Evolutionary conservation across 1,140 invertebrate genomes (phyloP).

Genomic region (Octopus bimaculoides): DNA sequence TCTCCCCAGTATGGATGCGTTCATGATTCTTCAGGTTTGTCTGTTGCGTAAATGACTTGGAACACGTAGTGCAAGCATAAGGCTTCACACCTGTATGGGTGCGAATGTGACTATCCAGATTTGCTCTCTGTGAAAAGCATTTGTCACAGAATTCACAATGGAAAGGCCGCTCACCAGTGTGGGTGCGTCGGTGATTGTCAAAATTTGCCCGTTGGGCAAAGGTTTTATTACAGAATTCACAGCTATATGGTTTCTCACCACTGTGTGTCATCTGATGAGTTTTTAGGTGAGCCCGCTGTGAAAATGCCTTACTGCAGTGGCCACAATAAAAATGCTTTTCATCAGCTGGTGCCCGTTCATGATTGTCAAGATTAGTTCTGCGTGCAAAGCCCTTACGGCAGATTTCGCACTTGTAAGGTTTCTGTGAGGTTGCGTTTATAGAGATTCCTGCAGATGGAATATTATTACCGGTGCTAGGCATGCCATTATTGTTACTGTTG

Average conservation of each 20-base stretch:
- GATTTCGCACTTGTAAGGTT: constrained; percentile 54
- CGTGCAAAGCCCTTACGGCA: constrained; percentile 35
- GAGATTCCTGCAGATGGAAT: background rate
- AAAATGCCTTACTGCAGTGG: constrained; percentile 54
- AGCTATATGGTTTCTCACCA: constrained; percentile 67
- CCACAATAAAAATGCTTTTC: constrained; percentile 54
- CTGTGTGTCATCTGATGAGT: constrained; percentile 59
- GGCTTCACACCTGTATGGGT: constrained; percentile 39
- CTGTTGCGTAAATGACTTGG: constrained; percentile 92
- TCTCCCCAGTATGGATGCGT: constrained; percentile 78
- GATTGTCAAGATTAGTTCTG: constrained; percentile 21
- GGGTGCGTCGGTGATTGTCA: constrained; percentile 49
- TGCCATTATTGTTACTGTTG: background rate
- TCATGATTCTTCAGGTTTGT: constrained; percentile 56
- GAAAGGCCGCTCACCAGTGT: constrained; percentile 40
- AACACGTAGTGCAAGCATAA: constrained; percentile 85
- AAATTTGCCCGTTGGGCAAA: constrained; percentile 75
- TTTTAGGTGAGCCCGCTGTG: constrained; percentile 63
- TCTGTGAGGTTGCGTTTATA: constrained; percentile 68
- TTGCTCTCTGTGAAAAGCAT: constrained; percentile 11
- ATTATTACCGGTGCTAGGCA: background rate
- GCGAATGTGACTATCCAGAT: constrained; percentile 19
- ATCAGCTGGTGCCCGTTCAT: constrained; percentile 34
- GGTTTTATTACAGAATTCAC: constrained; percentile 67
- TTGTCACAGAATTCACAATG: constrained; percentile 63